Base-by-base conservation (phyloP, 2,113 vertebrate genomes). In the Siphamia tubifer region DNA sequence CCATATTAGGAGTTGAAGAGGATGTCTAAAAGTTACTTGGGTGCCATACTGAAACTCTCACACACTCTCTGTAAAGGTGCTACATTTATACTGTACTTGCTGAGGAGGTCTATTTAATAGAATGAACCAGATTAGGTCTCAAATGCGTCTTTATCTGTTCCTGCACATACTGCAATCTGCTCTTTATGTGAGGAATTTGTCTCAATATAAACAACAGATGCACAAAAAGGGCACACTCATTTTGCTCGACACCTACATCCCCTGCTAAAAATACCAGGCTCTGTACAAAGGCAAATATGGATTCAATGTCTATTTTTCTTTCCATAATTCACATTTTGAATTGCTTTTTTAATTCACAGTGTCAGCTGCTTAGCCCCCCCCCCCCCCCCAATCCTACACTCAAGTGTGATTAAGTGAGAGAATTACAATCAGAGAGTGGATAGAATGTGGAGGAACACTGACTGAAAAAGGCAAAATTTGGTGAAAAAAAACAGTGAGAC, bases 231-330 rank as follows among this genome's bases (percentile, higher is more conserved):
- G 53, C 72, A 72, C 77, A 66, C 74, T 83, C 65, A 71, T 54
- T 81, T 87, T 82, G 76, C 79, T 78, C 23, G 20, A 81, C 89
- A 87, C 86, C 85, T 89, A 84, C 86, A 78, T 51, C 75, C 71
- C 23, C n/a, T n/a, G 24, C 85, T 86, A 85, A 74, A 84, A 87
- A 89, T 87, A 80, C 70, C 79, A 68, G 60, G 56, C 40, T 82
- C 52, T 42, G 65, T 43, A 62, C 51, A 66, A 40, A 54, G 20
- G 31, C 35, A 61, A 61, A 25, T 17, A 42, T 24, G 51, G 28
- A 68, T 51, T 56, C 5, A 1, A 44, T 17, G 45, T 65, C 27
- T 44, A 7, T 58, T 35, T 53, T 63, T 38, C 40, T 54, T 7
- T 30, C 47, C 40, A 68, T 69, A 71, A 82, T 69, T 70, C 51